Base-by-base conservation (phyloP, 2,888 invertebrate genomes). In the Microchrysa polita region DNA sequence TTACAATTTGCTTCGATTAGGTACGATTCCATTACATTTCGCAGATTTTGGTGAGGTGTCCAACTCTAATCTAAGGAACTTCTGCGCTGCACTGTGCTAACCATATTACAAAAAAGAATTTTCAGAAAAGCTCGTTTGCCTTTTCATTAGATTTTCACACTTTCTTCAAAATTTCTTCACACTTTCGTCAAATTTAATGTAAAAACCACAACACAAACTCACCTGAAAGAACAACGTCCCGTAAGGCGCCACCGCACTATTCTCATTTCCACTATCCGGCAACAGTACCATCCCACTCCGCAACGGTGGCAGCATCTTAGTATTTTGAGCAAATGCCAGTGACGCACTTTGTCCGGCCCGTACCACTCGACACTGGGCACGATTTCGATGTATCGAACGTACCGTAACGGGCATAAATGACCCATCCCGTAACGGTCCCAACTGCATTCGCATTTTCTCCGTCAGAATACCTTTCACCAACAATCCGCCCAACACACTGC, bases 281-380 rank as follows among this genome's bases (percentile, higher is more conserved):
- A 94, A 86, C 55, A 97, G 86, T 48, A 96, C 94, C 95, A 96
- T 95, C 34, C 97, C 96, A 80, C 93, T 91, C 22, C 93, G 85
- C 0, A 93, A 84, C 63, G 88, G 87, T 0, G 91, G 88, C 72
- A 85, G 74, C n/a, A n/a, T n/a, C 53, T 80, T 80, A 76, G 83
- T 82, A 74, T 82, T 81, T 1, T 88, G 84, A 14, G 85, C 82
- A n/a, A 87, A 88, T 78, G 88, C 89, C 4, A 96, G 84, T 2
- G 95, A 93, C 0, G 97, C 96, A 78, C 95, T 93, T 83, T 97
- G 96, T 0, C 96, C 95, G 0, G 96, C 96, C 75, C 93, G 88
- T 1, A 97, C 97, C 72, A 91, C 86, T 55, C 94, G 89, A 81
- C 96, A 95, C 0, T 96, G 95, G 5, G 96, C 93, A 78, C 97